Percentiles rank a stretch among this genome's conserved stretches.
Evolutionary conservation across 2,797 vertebrate genomes (phyloP).

Genomic region (Paedocypris micromegethes): DNA sequence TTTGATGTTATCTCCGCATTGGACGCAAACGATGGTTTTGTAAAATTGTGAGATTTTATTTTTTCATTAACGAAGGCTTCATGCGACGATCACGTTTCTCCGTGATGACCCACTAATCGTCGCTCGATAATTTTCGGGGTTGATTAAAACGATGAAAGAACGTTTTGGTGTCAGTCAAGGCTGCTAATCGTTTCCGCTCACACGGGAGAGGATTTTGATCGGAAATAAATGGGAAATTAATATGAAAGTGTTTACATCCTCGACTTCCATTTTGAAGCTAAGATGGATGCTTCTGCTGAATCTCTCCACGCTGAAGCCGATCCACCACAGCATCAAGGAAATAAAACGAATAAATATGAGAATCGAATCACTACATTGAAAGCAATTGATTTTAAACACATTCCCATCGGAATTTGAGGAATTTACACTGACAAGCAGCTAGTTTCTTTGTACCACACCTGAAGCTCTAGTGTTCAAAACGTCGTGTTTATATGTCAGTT

Average conservation of each 20-base stretch:
- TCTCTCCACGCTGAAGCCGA: not conserved
- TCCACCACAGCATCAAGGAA: too few relatives aligned
- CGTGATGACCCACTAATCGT: conserved; percentile 35
- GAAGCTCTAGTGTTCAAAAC: too few relatives aligned
- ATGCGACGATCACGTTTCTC: not conserved
- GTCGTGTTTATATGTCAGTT: too few relatives aligned
- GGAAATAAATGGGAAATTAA: not conserved
- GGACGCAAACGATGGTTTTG: too few relatives aligned
- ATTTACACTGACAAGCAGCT: too few relatives aligned
- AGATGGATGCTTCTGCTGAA: conserved; percentile 69
- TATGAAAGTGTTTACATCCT: conserved; percentile 51
- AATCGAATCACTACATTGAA: too few relatives aligned
- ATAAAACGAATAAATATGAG: too few relatives aligned
- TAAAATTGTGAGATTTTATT: too few relatives aligned
- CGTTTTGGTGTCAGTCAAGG: not conserved
- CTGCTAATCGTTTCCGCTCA: not conserved
- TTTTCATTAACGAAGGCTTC: conserved; percentile 11
- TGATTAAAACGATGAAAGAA: not conserved
- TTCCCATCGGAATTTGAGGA: too few relatives aligned
- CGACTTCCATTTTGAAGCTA: conserved; percentile 75
- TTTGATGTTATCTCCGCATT: not conserved
- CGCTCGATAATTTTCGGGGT: not conserved
- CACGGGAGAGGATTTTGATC: not conserved
- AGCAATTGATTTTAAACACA: too few relatives aligned
- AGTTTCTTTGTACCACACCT: too few relatives aligned